These are phyloP conservation scores for Gerris buenoi DNA, from an alignment of 1,140 invertebrate species.

Conservation along the genomic window DNA sequence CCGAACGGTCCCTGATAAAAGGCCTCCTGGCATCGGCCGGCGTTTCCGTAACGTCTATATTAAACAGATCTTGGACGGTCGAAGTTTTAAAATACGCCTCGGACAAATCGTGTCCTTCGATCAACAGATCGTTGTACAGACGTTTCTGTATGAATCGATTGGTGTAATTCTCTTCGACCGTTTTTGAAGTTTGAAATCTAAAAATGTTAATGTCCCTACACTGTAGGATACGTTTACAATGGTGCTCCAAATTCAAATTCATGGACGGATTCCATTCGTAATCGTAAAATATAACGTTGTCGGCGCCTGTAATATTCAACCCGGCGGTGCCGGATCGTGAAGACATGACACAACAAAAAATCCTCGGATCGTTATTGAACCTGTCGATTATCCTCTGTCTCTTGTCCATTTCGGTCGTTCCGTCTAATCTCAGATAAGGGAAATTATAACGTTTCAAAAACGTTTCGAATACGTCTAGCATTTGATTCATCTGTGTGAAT, in stretches of 20 bases:
- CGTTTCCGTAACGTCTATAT: too few relatives aligned
- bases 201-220: not conserved
- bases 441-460: not conserved
- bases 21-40: too few relatives aligned
- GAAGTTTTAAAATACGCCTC: not conserved
- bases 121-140: not conserved
- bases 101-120: not conserved
- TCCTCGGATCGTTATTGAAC: not conserved
- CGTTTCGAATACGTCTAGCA: not conserved
- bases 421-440: not conserved
- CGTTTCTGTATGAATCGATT: too few relatives aligned
- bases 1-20: too few relatives aligned
- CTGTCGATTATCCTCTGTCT: not conserved
- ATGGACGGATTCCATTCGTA: not conserved
- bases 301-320: not conserved
- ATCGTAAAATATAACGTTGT: not conserved
- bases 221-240: not conserved
- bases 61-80: not conserved
- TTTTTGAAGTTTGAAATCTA: not conserved
- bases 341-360: not conserved
- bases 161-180: not conserved
- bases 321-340: not conserved
- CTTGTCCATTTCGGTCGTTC: not conserved
- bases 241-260: not conserved
- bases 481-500: not conserved